Conservation (phyloP, 2,888 invertebrate species). For the Malthinus seriepunctatus region DNA sequence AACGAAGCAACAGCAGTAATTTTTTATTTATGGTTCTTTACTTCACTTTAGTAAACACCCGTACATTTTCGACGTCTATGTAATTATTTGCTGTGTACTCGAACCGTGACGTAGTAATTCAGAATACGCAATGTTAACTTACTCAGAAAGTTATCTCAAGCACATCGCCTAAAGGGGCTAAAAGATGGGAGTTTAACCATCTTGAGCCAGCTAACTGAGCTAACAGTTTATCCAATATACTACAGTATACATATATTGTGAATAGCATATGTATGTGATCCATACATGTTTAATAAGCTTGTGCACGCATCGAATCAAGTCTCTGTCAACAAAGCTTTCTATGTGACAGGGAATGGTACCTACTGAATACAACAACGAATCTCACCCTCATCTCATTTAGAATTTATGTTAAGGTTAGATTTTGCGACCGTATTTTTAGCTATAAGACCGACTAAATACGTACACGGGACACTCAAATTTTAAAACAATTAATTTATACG, state of each 20-base stretch:
- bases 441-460: neutral
- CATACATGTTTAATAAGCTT: conserved; percentile 41
- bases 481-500: neutral
- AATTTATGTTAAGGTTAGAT: conserved; percentile 15
- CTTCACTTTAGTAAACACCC: conserved; percentile 12
- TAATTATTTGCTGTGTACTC: conserved; percentile 25
- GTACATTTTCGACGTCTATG: conserved; percentile 20
- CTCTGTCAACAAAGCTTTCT: conserved; percentile 36
- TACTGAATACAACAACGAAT: conserved; percentile 9
- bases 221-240: conserved; percentile 16
- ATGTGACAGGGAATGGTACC: conserved; percentile 25
- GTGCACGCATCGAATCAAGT: conserved; percentile 38
- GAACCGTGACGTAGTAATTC: conserved; percentile 31
- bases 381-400: conserved; percentile 16
- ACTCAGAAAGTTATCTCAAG: conserved; percentile 38
- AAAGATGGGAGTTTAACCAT: conserved; percentile 27
- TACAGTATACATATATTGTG: conserved; percentile 1
- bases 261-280: conserved; percentile 29
- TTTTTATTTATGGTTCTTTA: conserved; percentile 17
- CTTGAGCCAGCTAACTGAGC: conserved; percentile 20
- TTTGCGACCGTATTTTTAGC: neutral
- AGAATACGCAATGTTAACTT: conserved; percentile 40
- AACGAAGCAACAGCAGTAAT: neutral
- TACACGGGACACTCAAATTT: neutral
- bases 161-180: conserved; percentile 34